Evolutionary conservation across 2,797 vertebrate species (phyloP), one percentile per base, ranked within the genome.

Genomic region (Clarias platycephalus): DNA sequence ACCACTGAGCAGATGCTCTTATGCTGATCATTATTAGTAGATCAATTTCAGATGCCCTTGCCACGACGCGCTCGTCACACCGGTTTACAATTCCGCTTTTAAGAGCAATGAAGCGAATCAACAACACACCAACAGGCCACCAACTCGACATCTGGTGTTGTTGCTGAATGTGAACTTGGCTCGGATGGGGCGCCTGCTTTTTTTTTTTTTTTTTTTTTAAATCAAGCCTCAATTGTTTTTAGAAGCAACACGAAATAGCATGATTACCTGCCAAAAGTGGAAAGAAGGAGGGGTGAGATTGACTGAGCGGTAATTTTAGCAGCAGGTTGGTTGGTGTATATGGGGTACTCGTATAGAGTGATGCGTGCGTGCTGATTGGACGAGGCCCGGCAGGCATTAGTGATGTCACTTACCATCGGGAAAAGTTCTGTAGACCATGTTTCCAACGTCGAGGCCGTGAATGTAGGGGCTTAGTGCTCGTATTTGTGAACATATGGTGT

Each of bases 341-440:
- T 63, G 22, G 31, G 60, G 37, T 28, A 16, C 15, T 72, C 31
- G 57, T 53, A 22, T 44, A 31, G 12, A 12, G 40, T 28, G 6
- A 1, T 24, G 28, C 7, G 37, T 81, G 71, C 4, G 53, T 49
- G 81, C 84, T 86, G 83, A 89, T 84, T 87, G 80, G 86, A 34
- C 8, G 44, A 44, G 24, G 24, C 24, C n/a, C 20, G n/a, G 44
- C 37, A 31, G 63, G 68, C 64, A 58, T 78, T 60, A 31, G 40
- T 89, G 88, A 89, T 86, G 84, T 87, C 86, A 87, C 70, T 75
- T 53, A 44, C 40, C 78, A 78, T 78, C 68, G 63, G 63, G 83
- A 85, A 90, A 87, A 63, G 81, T 86, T 87, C 83, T 77, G 82
- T 44, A 87, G 63, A 79, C 49, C 60, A 57, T 75, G 83, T 89